Base-by-base conservation (phyloP, 2,113 vertebrate genomes). In the Butorides virescens region DNA sequence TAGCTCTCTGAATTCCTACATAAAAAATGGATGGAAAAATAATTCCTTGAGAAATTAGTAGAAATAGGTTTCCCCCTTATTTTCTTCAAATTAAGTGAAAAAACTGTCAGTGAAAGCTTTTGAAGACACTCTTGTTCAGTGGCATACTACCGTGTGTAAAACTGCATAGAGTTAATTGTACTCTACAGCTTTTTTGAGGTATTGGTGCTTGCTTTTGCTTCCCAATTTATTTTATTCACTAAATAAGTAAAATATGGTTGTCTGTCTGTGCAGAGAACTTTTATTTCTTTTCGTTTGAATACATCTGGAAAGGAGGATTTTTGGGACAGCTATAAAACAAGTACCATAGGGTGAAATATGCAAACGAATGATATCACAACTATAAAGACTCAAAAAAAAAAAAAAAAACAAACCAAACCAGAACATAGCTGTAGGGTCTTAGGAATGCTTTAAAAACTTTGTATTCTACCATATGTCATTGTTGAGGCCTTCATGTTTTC, bases 391-490 rank as follows among this genome's bases (percentile, higher is more conserved):
- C 39, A 42, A 42, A 42, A 42, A 13, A 42, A 39, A 27, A 44
- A 56, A 68, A 39, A 26, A 13, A 27, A 78, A 8, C 67, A 47
- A 83, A 17, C 37, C 37, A 8, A 37, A 37, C 37, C 37, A n/a
- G 10, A 68, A 42, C 32, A 14, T 66, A 7, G 34, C 34, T 56
- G 15, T 52, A 67, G 5, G 5, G 4, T 66, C 34, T 80, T 23
- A 37, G 15, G 13, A 59, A 65, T 61, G 11, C 16, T 81, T 76
- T 81, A 76, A 63, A 58, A 44, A 7, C 27, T 50, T 53, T 11
- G 2, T 34, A 5, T 55, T 56, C 13, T n/a, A 0, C 73, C 27
- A 49, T 5, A 14, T 56, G n/a, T 44, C 2, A 1, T 49, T 71
- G 7, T 27, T 88, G 26, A 88, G 22, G 8, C 52, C 20, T 42